A percentile compares a stretch with the other conserved stretches of the same genome.
These are phyloP conservation scores for Poeciliopsis turneri DNA, from an alignment of 2,797 vertebrate species.

Conservation along the genomic window DNA sequence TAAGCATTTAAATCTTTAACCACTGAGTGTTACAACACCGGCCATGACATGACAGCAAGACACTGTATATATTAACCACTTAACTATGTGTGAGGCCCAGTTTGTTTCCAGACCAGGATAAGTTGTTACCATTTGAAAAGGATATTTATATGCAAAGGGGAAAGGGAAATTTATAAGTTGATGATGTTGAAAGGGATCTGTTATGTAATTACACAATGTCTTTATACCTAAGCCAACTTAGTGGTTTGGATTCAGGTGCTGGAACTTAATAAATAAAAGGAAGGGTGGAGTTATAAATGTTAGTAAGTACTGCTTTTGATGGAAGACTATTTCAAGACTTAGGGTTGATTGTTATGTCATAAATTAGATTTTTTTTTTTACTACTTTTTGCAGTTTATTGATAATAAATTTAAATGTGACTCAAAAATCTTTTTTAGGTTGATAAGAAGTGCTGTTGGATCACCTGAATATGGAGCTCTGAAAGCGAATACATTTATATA, in stretches of 20 bases:
- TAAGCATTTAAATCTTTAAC: conserved; percentile 17
- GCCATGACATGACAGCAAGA: conserved; percentile 19
- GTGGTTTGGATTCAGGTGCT: background rate
- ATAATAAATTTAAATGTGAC: background rate
- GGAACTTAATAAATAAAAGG: background rate
- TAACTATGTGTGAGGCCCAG: conserved; percentile 15
- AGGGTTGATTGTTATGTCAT: background rate
- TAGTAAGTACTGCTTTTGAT: background rate
- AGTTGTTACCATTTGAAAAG: background rate
- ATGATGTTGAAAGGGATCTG: background rate
- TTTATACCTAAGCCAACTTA: background rate
- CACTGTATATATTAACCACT: conserved; percentile 5
- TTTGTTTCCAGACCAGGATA: background rate
- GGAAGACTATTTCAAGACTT: background rate
- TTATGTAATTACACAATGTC: background rate
- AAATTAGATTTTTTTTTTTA: background rate
- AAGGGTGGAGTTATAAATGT: background rate
- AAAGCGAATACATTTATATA: background rate
- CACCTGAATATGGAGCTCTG: background rate
- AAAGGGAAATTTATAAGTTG: background rate
- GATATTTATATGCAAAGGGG: background rate
- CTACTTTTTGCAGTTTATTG: background rate
- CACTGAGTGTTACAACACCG: conserved; percentile 5
- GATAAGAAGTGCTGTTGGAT: background rate
- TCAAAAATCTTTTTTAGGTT: background rate